These are phyloP conservation scores for Fistularia commersonii DNA, from an alignment of 2,797 vertebrate species.

Conservation along the genomic window DNA sequence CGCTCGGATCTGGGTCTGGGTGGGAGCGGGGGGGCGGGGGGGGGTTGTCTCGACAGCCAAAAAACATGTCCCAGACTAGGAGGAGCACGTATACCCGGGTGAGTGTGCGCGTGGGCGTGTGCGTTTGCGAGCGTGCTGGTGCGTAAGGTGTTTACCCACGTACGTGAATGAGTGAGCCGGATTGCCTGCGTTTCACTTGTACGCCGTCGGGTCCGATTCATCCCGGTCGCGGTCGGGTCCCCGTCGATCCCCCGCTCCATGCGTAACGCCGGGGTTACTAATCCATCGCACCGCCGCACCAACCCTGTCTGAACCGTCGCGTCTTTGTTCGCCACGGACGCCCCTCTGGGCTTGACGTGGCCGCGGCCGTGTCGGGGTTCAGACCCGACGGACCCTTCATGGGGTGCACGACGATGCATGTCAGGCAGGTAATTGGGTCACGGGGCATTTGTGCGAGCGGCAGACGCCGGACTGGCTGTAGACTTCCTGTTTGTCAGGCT, in stretches of 20 bases:
- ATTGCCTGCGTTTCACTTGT: constrained; percentile 19
- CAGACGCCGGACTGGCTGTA: constrained; percentile 2
- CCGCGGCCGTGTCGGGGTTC: constrained; percentile 8
- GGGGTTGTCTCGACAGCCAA: constrained; percentile 1
- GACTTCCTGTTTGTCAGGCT: constrained; percentile 56
- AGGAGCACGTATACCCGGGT: constrained; percentile 86
- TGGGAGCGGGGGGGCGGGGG: constrained; percentile 3
- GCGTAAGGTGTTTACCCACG: constrained; percentile 4
- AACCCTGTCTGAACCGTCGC: constrained; percentile 31
- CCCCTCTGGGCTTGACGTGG: constrained; percentile 13
- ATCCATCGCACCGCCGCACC: constrained; percentile 19
- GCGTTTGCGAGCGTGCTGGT: no score
- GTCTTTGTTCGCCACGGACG: constrained; percentile 51
- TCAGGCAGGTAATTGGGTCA: constrained; percentile 5
- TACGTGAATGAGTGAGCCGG: constrained; percentile 10
- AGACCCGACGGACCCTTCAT: constrained; percentile 7
- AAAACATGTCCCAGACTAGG: constrained; percentile 88
- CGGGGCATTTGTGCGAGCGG: constrained; percentile 17
- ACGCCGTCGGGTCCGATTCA: constrained; percentile 6
- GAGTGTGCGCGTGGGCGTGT: constrained; percentile 74
- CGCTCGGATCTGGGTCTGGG: constrained; percentile 6
- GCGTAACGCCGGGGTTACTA: constrained; percentile 19
- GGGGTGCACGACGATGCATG: neutral
- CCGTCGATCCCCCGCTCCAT: constrained; percentile 13
- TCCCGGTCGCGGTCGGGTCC: constrained; percentile 25